These are phyloP conservation scores for Scolanthus callimorphus DNA, from an alignment of 92 coral and sea anemone genomes.

Conservation along the genomic window DNA sequence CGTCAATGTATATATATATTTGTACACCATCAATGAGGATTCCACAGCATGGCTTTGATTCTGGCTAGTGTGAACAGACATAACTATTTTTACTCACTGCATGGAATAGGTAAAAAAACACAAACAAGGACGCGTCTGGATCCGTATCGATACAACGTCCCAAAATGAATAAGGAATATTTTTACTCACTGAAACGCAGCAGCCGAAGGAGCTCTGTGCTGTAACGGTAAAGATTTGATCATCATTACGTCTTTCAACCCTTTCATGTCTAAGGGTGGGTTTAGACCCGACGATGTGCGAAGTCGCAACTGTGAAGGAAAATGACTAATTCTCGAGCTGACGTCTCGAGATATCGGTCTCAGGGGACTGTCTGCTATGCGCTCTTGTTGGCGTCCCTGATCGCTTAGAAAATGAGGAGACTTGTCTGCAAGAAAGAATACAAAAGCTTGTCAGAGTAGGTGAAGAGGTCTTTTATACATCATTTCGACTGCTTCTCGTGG, in stretches of 20 bases:
- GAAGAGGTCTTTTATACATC: too few relatives aligned
- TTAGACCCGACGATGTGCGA: conserved; percentile 56
- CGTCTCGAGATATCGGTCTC: conserved; percentile 80
- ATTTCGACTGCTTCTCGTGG: too few relatives aligned
- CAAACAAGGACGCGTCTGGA: too few relatives aligned
- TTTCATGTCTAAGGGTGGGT: conserved; percentile 75
- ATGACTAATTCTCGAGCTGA: conserved; percentile 70
- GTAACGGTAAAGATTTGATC: conserved; percentile 70
- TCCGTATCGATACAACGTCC: too few relatives aligned
- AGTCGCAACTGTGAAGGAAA: conserved; percentile 86
- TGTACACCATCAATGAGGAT: too few relatives aligned
- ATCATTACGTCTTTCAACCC: conserved; percentile 84
- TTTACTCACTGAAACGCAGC: conserved; percentile 80
- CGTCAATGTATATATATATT: too few relatives aligned
- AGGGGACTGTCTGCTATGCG: conserved; percentile 73
- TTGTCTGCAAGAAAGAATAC: conserved; percentile 37
- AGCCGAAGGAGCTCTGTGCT: conserved; percentile 86
- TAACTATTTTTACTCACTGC: too few relatives aligned
- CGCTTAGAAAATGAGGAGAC: conserved; percentile 59
- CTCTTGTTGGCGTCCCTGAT: conserved; percentile 67
- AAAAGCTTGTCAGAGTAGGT: too few relatives aligned
- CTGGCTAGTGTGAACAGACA: too few relatives aligned
- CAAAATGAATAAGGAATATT: background rate
- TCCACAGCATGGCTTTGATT: too few relatives aligned
- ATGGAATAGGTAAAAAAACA: background rate